These are phyloP conservation scores for Hedya salicella DNA, from an alignment of 2,888 invertebrate genomes.

Conservation along the genomic window DNA sequence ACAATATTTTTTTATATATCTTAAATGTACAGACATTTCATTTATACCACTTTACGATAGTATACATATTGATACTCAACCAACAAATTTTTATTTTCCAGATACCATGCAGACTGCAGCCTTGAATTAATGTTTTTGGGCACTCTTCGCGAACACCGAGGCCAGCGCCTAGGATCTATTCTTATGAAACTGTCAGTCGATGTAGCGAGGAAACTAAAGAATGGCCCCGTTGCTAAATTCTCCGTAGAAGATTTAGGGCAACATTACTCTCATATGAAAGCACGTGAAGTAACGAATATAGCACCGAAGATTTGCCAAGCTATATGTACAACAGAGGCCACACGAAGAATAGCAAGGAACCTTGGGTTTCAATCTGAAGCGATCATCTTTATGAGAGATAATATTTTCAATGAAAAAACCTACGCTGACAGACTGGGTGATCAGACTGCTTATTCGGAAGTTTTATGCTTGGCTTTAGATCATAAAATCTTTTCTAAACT, in stretches of 20 bases:
- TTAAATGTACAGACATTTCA: no score
- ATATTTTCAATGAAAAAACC: slow-evolving; percentile 83
- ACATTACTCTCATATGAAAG: slow-evolving; percentile 66
- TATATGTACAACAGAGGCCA: slow-evolving; percentile 85
- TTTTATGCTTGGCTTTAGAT: slow-evolving; percentile 53
- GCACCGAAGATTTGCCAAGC: slow-evolving; percentile 85
- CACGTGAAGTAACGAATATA: slow-evolving; percentile 58
- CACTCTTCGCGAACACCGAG: slow-evolving; percentile 80
- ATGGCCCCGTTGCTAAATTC: slow-evolving; percentile 67
- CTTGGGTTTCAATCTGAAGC: slow-evolving; percentile 83
- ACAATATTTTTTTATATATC: no score
- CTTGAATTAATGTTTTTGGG: slow-evolving; percentile 89
- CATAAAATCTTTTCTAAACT: no score
- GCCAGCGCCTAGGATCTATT: slow-evolving; percentile 82
- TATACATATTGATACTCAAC: no score
- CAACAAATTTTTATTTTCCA: slow-evolving; percentile 50
- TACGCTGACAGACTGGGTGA: slow-evolving; percentile 84
- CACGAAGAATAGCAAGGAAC: slow-evolving; percentile 84
- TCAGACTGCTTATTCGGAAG: slow-evolving; percentile 64
- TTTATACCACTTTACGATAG: no score
- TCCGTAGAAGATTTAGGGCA: slow-evolving; percentile 70
- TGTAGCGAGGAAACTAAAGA: slow-evolving; percentile 73
- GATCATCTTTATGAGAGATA: slow-evolving; percentile 80
- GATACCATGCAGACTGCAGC: slow-evolving; percentile 85
- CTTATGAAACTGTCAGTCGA: slow-evolving; percentile 83